Evolutionary conservation across 2,113 vertebrate species (phyloP), one percentile per base, ranked within the genome.

Genomic region (Okapia johnstoni): DNA sequence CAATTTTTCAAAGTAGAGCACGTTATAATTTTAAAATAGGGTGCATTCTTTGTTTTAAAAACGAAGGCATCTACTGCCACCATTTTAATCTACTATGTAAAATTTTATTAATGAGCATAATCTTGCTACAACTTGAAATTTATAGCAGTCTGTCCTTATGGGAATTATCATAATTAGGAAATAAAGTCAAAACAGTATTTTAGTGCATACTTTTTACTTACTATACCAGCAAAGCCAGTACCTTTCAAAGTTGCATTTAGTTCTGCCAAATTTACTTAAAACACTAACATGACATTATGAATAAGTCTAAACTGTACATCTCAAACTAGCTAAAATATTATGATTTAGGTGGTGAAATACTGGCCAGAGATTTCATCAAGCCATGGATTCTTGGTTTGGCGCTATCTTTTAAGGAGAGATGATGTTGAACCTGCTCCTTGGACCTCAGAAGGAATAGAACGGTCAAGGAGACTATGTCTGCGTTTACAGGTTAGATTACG

Each of bases 311-410:
- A 85, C 25, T 86, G 80, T 95, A 86, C 70, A 90, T 96, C 28
- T 90, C 73, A 97, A 93, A 92, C 21, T 94, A n/a, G 70, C 70
- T 96, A 73, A 28, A 79, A 96, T 94, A n/a, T 97, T 98, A 25
- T 96, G 73, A 63, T 97, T 94, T 96, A 99, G 99, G 99, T 99
- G 98, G 99, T 99, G n/a, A 99, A 99, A 98, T 99, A 99, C 91
- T 99, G 99, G 99, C 99, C 99, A 40, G 99, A 99, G 99, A 99
- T 99, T 58, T 99, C 99, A 93, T 99, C 99, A 94, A 99, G 99
- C 96, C 99, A 99, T 97, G 99, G 99, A 25, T 99, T 99, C 98
- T 98, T 99, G 97, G 99, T 99, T 96, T 99, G 99, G 99, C 99
- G 99, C 46, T 99, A 99, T 97, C 99, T 99, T 98, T 98, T 99